phyloP scores from a whole-genome alignment of 2,797 vertebrate genomes.

The Sciurus vulgaris region DNA sequence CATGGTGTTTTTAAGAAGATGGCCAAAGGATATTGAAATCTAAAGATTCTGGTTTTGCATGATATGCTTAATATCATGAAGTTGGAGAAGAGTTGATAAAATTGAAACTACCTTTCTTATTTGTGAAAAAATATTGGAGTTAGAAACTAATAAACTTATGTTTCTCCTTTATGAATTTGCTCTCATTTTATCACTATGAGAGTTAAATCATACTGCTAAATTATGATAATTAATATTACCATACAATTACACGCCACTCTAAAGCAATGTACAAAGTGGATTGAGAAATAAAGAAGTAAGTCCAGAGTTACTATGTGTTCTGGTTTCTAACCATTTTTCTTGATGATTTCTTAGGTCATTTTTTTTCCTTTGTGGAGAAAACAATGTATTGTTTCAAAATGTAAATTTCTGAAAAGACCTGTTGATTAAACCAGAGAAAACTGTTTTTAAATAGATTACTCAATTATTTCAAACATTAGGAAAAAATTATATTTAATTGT shows the following conservation, averaged over 20 bases:
- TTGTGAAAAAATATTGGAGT: background rate
- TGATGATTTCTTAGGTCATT: background rate
- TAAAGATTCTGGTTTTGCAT: background rate
- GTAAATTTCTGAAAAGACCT: background rate
- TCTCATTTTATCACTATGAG: background rate
- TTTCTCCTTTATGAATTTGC: background rate
- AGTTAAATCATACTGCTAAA: background rate
- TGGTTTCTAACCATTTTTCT: background rate
- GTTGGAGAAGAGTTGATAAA: background rate
- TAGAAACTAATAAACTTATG: background rate
- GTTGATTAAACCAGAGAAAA: background rate
- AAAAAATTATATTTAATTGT: background rate
- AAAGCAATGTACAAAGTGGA: constrained; percentile 25
- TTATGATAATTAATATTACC: constrained; percentile 47
- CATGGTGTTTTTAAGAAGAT: background rate
- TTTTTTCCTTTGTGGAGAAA: background rate
- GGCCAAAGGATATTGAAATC: background rate
- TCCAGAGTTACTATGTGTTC: background rate
- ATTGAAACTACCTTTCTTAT: background rate
- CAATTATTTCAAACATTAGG: background rate
- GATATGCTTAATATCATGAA: background rate
- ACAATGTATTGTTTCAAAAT: background rate
- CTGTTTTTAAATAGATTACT: background rate
- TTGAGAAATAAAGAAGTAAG: background rate
- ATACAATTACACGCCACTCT: background rate